Percentiles rank a stretch among this genome's conserved stretches.
Conservation (phyloP, 2,888 invertebrate species). For the Ichneumoninae sp. region DNA sequence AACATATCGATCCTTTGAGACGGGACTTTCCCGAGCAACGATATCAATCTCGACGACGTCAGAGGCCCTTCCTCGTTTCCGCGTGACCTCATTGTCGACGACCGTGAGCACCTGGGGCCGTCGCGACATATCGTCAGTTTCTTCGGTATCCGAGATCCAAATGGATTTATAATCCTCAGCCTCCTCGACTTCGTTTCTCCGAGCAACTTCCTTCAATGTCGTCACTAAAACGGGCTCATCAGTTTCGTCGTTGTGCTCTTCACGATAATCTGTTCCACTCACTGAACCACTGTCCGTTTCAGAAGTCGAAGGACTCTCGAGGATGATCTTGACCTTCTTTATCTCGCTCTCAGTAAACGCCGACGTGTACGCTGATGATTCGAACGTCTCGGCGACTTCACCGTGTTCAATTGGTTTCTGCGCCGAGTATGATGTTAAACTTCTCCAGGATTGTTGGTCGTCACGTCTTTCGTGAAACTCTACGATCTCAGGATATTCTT, state of each 20-base stretch:
- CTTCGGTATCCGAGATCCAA: slow-evolving; percentile 78
- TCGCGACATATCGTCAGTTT: slow-evolving; percentile 81
- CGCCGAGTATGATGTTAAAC: slow-evolving; percentile 24
- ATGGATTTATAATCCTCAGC: slow-evolving; percentile 79
- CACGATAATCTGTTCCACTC: slow-evolving; percentile 36
- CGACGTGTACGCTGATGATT: slow-evolving; percentile 15
- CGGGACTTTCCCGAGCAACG: slow-evolving; percentile 50
- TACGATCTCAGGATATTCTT: slow-evolving; percentile 60
- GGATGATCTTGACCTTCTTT: slow-evolving; percentile 22
- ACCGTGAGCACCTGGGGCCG: slow-evolving; percentile 82
- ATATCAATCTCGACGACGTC: slow-evolving; percentile 67
- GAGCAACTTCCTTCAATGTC: slow-evolving; percentile 30
- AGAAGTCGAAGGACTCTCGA: slow-evolving; percentile 21
- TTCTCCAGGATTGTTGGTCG: slow-evolving; percentile 47
- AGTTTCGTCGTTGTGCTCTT: slow-evolving; percentile 20
- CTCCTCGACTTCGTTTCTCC: slow-evolving; percentile 71
- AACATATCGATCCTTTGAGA: slow-evolving; percentile 32
- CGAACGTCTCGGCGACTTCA: not conserved
- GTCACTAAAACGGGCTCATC: slow-evolving; percentile 20
- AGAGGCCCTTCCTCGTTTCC: slow-evolving; percentile 67
- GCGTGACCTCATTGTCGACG: slow-evolving; percentile 81
- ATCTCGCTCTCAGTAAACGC: slow-evolving; percentile 10
- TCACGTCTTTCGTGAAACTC: slow-evolving; percentile 55
- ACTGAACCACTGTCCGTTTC: slow-evolving; percentile 31
- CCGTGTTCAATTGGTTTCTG: slow-evolving; percentile 21